These are phyloP conservation scores for Drosophila lutescens DNA, from an alignment of 2,888 invertebrate species.

Conservation along the genomic window DNA sequence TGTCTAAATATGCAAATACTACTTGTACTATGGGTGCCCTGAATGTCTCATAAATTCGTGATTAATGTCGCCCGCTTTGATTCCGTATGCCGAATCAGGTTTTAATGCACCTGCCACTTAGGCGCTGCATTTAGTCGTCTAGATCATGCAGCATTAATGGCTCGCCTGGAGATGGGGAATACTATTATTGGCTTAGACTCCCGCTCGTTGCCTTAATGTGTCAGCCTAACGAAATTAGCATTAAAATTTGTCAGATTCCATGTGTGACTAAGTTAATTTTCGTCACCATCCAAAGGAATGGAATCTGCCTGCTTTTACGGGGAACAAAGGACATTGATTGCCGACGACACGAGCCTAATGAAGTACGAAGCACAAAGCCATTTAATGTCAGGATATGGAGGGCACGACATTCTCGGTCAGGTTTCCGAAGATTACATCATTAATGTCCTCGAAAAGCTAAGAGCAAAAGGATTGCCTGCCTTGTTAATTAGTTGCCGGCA, in stretches of 20 bases:
- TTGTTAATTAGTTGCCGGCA: conserved; percentile 57
- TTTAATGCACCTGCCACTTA: conserved; percentile 48
- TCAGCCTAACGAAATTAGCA: conserved; percentile 72
- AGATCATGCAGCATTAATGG: conserved; percentile 49
- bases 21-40: not conserved
- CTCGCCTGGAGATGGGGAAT: conserved; percentile 1
- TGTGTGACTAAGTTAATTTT: conserved; percentile 69
- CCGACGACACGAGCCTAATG: conserved; percentile 68
- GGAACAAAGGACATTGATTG: conserved; percentile 72
- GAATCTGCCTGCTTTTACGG: conserved; percentile 29
- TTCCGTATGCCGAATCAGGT: conserved; percentile 41
- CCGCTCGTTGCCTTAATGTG: conserved; percentile 58
- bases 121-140: conserved; percentile 43
- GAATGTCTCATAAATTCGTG: conserved; percentile 48
- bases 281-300: conserved; percentile 21
- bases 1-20: conserved; percentile 47
- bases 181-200: conserved; percentile 57
- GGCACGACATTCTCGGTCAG: not conserved
- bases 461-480: conserved; percentile 27
- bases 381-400: conserved; percentile 27
- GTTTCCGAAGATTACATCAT: conserved; percentile 50
- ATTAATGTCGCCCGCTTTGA: conserved; percentile 49
- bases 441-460: conserved; percentile 17
- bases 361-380: conserved; percentile 60
- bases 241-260: conserved; percentile 70